Evolutionary conservation across 2,113 vertebrate genomes (phyloP), one percentile per base, ranked within the genome.

Genomic region (Dasyornis broadbenti): DNA sequence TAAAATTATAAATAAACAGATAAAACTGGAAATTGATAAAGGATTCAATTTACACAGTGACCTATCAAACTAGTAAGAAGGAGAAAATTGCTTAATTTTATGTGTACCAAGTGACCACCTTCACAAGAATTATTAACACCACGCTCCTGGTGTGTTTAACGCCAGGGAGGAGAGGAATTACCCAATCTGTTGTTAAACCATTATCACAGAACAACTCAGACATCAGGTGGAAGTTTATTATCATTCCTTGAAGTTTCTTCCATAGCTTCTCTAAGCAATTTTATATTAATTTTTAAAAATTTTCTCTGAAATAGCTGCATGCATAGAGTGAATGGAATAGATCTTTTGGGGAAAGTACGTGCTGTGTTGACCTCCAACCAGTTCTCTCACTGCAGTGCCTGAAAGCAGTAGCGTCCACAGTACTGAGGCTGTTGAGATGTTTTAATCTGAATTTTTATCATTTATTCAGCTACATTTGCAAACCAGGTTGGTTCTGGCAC

Each of bases 391-490:
- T 37, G 31, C 64, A 53, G 63, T 4, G 68, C 27, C 53, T 85
- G 44, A 19, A 37, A 64, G 54, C 5, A 9, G 33, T 31, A 33
- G 40, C 0, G 0, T n/a, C 37, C 0, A 1, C 39, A 19, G 35
- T 22, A 11, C n/a, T 2, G 23, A 49, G 47, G 45, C 66, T 66
- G 64, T 66, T 26, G 76, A 50, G 72, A 7, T 8, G 33, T 1
- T 1, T n/a, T 75, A 12, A 27, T 66, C 47, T 49, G 65, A 39
- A 26, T 75, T 86, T 71, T 18, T 35, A 24, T 54, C 11, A 11
- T n/a, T 40, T 71, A 12, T 57, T 64, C 39, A 31, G 87, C 56
- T 27, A 2, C 65, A 13, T 79, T 87, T 79, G 39, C 52, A 82
- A 17, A 26, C 27, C 72, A 35, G 30, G 15, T 17, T 33, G 54